A percentile compares a stretch with the other conserved stretches of the same genome.
These are phyloP conservation scores for Pseudomugil tenellus DNA, from an alignment of 2,797 vertebrate species.

Conservation along the genomic window DNA sequence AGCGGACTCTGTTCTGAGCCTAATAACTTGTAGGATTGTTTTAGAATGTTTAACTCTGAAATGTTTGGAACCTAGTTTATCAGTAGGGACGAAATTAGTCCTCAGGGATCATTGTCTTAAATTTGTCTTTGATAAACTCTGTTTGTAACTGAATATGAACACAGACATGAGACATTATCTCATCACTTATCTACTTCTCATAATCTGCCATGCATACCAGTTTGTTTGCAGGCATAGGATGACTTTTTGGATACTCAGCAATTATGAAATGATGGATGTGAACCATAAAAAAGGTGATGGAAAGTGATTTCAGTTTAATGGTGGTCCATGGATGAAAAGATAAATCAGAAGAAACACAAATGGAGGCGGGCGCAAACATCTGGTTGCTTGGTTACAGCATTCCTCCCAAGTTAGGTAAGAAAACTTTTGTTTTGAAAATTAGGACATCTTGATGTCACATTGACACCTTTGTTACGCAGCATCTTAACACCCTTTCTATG, in stretches of 20 bases:
- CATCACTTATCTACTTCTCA: neutral
- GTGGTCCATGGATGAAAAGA: constrained; percentile 7
- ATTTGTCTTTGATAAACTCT: neutral
- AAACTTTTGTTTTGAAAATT: neutral
- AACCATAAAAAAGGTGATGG: neutral
- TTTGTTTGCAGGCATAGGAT: constrained; percentile 11
- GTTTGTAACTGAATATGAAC: neutral
- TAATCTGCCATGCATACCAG: neutral
- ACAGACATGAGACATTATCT: neutral
- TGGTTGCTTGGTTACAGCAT: neutral
- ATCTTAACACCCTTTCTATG: too few relatives aligned
- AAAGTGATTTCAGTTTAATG: constrained; percentile 15
- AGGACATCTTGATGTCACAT: too few relatives aligned
- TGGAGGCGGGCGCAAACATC: neutral
- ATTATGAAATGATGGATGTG: constrained; percentile 5
- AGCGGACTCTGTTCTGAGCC: neutral
- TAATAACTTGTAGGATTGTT: neutral
- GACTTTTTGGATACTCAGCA: neutral
- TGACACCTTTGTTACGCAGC: too few relatives aligned
- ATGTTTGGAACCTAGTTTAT: neutral
- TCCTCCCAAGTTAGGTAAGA: neutral
- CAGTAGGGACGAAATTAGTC: neutral
- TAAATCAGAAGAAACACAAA: constrained; percentile 4
- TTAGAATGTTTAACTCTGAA: neutral
- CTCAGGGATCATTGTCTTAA: neutral